phyloP scores from a whole-genome alignment of 2,113 vertebrate species.

The Butastur rufipennis region DNA sequence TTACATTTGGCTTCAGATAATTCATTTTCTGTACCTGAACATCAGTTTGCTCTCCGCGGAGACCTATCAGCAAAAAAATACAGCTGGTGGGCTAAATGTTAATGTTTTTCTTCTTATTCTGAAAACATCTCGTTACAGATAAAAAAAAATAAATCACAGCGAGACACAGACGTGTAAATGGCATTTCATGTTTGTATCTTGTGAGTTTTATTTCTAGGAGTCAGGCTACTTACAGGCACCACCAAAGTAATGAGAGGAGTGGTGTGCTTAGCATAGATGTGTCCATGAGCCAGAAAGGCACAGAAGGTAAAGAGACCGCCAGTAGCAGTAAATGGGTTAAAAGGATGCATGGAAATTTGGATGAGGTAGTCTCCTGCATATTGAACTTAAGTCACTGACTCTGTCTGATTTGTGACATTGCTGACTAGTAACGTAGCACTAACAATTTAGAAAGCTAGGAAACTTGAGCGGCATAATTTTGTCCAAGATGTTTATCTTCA shows the following conservation, averaged over 20 bases:
- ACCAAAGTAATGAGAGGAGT: neutral
- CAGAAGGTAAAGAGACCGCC: neutral
- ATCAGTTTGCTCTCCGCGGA: conserved; percentile 16
- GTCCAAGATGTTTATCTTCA: neutral
- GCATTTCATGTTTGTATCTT: neutral
- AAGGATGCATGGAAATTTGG: neutral
- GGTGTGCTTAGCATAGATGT: neutral
- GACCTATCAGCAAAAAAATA: neutral
- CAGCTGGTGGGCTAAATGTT: neutral
- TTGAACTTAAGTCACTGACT: neutral
- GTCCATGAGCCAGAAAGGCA: neutral
- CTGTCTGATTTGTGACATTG: neutral
- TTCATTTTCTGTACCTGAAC: conserved; percentile 42
- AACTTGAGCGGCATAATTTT: neutral
- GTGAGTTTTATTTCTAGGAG: neutral
- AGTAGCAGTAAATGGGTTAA: neutral
- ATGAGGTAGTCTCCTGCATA: neutral
- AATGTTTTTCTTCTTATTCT: conserved; percentile 10
- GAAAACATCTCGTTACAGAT: neutral
- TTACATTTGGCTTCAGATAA: conserved; percentile 46
- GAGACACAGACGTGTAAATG: neutral
- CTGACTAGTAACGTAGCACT: neutral
- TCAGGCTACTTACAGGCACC: neutral
- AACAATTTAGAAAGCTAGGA: neutral
- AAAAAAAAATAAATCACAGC: neutral